Conservation (phyloP, 2,888 invertebrate species). For the Aleiodes testaceus region DNA sequence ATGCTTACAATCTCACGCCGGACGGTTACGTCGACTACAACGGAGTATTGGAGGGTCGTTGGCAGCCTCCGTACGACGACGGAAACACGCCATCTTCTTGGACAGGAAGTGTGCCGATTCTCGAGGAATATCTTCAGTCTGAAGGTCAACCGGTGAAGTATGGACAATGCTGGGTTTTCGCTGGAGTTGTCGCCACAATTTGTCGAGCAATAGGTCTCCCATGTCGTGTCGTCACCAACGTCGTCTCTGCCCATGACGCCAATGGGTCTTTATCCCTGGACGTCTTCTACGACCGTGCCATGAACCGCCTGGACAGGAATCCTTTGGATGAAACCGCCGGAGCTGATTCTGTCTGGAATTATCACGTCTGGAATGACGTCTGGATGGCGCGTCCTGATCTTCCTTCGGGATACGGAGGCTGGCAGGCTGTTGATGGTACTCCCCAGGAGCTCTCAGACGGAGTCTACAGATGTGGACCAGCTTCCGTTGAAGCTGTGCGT, state of each 20-base stretch:
- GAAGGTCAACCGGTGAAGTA: conserved; percentile 80
- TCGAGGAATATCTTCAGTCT: conserved; percentile 81
- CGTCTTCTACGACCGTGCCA: conserved; percentile 33
- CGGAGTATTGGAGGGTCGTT: conserved; percentile 82
- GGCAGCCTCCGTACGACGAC: conserved; percentile 84
- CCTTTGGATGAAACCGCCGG: conserved; percentile 62
- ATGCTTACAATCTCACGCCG: conserved; percentile 24
- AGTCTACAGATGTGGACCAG: conserved; percentile 85
- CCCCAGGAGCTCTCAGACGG: conserved; percentile 86
- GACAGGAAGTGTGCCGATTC: conserved; percentile 86
- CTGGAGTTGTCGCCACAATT: conserved; percentile 87
- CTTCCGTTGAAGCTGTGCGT: conserved; percentile 84
- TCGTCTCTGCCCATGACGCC: conserved; percentile 89
- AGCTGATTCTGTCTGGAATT: conserved; percentile 89
- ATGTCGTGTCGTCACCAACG: conserved; percentile 86
- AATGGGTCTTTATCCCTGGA: conserved; percentile 86
- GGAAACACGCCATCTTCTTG: conserved; percentile 86
- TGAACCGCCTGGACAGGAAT: conserved; percentile 2
- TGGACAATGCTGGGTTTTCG: conserved; percentile 93
- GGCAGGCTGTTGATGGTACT: conserved; percentile 91
- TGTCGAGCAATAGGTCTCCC: conserved; percentile 88
- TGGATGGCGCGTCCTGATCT: conserved; percentile 90
- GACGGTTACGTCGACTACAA: conserved; percentile 47
- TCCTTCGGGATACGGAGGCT: conserved; percentile 86
- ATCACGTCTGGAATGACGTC: conserved; percentile 91